These are phyloP conservation scores for Dicyrtomina minuta DNA, from an alignment of 2,888 invertebrate genomes.

Conservation along the genomic window DNA sequence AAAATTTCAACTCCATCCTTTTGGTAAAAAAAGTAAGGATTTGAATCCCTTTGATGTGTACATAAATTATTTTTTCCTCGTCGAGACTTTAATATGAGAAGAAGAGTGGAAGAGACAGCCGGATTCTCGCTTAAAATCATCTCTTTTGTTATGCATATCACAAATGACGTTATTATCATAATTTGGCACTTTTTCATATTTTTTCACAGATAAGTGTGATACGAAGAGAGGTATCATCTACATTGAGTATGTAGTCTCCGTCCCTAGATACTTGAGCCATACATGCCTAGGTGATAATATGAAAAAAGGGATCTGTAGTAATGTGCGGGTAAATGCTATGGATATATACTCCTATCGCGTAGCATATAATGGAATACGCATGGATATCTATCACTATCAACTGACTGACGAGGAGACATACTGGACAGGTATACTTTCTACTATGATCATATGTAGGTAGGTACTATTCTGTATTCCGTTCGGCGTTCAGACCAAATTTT, in stretches of 20 bases:
- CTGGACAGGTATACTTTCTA: too few species aligned
- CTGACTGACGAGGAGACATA: too few species aligned
- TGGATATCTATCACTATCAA: too few species aligned
- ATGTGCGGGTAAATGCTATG: too few species aligned
- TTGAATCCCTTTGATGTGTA: conserved; percentile 38
- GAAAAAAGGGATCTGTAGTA: too few species aligned
- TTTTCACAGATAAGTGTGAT: conserved; percentile 47
- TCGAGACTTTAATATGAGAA: conserved; percentile 7
- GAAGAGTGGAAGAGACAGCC: conserved; percentile 40
- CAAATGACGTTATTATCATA: conserved; percentile 52
- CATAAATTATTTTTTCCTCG: conserved; percentile 31
- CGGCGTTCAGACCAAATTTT: too few species aligned
- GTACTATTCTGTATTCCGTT: too few species aligned
- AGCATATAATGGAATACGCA: too few species aligned
- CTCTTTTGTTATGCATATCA: conserved; percentile 52
- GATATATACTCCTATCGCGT: too few species aligned
- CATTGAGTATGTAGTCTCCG: background rate
- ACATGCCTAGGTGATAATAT: too few species aligned
- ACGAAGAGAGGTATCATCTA: conserved; percentile 10
- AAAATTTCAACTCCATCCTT: conserved; percentile 17
- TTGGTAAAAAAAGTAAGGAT: conserved; percentile 24
- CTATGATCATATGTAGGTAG: too few species aligned
- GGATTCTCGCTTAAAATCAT: conserved; percentile 51
- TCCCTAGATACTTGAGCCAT: too few species aligned
- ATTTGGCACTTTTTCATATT: conserved; percentile 52